Evolutionary conservation across 2,888 invertebrate genomes (phyloP), one percentile per base, ranked within the genome.

Genomic region (Exephanes ischioxanthus): DNA sequence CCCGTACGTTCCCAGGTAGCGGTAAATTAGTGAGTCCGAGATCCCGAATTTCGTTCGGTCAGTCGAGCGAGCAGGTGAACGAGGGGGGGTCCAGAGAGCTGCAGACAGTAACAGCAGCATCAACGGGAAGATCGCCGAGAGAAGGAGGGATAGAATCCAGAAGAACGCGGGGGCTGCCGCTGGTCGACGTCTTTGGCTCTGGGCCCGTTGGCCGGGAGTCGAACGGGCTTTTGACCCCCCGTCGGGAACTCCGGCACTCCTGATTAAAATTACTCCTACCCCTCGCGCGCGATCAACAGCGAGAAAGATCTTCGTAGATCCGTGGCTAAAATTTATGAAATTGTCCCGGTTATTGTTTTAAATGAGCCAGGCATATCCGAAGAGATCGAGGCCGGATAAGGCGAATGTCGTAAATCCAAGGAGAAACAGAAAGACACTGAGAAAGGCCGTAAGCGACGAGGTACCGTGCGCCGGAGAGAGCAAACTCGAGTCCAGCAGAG

Each of bases 321-420:
- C 91, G 87, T 85, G 87, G 89, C 85, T 88, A 86, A 92, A 93
- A 93, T 93, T 93, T 93, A 93, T 93, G 91, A 92, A 93, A 93
- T 92, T 91, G 91, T 92, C 91, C 89, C 89, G 91, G 91, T 93
- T 93, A 93, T 93, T 93, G 92, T 93, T 93, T 92, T 90, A 92
- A 90, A 91, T 89, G 91, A 92, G 90, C 89, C 88, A 88, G 63
- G 19, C 48, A 88, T 90, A 89, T 89, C 89, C 89, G 89, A 89
- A 89, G 90, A 93, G 92, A 93, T 92, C 90, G 90, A 84, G 88
- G 83, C 79, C 88, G 89, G 92, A 92, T 93, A 92, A 92, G 88
- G 76, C 72, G 61, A 87, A 87, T 84, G 88, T 88, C 89, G 91
- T 92, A 91, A 92, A 92, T 91, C 85, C 73, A 58, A 26, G 9